Percentiles rank a stretch among this genome's conserved stretches.
phyloP scores from a whole-genome alignment of 1,140 invertebrate genomes.

The Oreohelix idahoensis region DNA sequence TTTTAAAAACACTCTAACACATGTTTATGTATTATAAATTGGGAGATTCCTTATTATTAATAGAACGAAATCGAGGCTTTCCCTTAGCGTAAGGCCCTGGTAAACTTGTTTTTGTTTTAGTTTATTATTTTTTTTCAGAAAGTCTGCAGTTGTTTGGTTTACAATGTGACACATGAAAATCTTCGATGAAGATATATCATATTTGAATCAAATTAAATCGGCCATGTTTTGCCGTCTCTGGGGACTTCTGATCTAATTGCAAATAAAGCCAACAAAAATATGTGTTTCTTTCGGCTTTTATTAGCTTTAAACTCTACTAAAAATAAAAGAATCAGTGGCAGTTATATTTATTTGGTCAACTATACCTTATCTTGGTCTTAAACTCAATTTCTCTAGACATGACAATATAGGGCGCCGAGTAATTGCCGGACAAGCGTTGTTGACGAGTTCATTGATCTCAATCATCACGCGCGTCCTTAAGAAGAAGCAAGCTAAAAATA shows the following conservation, averaged over 20 bases:
- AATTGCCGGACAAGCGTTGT: neutral
- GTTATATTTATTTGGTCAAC: neutral
- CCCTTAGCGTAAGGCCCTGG: no score
- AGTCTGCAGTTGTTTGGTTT: no score
- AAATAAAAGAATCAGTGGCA: neutral
- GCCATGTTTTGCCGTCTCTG: neutral
- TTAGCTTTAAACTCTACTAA: neutral
- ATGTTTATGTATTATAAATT: no score
- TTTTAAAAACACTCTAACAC: no score
- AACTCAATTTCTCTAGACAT: neutral
- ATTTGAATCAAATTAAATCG: neutral
- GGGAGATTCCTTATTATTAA: no score
- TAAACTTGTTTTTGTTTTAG: no score
- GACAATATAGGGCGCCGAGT: neutral
- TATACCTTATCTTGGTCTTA: neutral
- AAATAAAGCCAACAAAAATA: neutral
- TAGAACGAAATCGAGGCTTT: no score
- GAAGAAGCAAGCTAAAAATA: neutral
- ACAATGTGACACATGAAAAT: no score
- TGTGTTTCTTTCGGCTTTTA: neutral
- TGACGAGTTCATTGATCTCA: neutral
- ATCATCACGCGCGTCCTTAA: neutral
- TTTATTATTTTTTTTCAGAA: no score
- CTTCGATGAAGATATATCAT: no score
- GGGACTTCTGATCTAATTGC: neutral